These are phyloP conservation scores for Baryphthengus martii DNA, from an alignment of 2,113 vertebrate genomes.

Conservation along the genomic window DNA sequence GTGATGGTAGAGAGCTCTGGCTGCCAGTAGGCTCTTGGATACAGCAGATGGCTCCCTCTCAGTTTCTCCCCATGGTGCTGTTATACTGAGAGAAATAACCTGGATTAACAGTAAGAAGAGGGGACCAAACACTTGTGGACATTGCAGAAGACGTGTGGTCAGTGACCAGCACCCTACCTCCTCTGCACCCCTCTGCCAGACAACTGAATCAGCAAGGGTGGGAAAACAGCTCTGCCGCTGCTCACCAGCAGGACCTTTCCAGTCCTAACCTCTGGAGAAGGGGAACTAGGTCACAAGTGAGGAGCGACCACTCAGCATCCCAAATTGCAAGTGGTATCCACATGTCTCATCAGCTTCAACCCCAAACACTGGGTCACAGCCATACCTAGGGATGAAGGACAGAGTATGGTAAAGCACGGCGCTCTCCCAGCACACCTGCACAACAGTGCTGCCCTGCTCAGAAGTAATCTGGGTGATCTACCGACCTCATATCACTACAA, in stretches of 20 bases:
- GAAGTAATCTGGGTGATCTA: neutral
- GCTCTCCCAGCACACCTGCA: neutral
- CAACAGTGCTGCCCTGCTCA: neutral
- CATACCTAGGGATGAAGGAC: neutral
- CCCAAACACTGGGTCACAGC: fast-evolving
- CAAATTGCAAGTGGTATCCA: fast-evolving
- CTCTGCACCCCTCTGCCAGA: too few relatives aligned
- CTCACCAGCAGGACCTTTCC: neutral
- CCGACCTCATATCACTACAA: neutral
- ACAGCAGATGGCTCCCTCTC: fast-evolving
- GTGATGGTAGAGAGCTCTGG: neutral
- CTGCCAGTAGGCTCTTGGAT: neutral
- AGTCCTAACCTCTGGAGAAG: neutral
- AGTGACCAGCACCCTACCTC: neutral
- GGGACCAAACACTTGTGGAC: neutral
- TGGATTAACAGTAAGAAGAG: neutral
- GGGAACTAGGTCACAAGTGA: neutral
- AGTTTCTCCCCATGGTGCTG: neutral
- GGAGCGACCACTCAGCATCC: neutral
- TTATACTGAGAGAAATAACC: neutral
- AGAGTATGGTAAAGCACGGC: fast-evolving
- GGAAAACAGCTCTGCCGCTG: neutral
- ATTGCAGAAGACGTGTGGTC: neutral
- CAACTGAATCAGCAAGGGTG: fast-evolving
- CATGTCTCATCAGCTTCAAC: neutral